Percentiles rank a stretch among this genome's conserved stretches.
These are phyloP conservation scores for Mirounga angustirostris DNA, from an alignment of 2,113 vertebrate species.

Conservation along the genomic window DNA sequence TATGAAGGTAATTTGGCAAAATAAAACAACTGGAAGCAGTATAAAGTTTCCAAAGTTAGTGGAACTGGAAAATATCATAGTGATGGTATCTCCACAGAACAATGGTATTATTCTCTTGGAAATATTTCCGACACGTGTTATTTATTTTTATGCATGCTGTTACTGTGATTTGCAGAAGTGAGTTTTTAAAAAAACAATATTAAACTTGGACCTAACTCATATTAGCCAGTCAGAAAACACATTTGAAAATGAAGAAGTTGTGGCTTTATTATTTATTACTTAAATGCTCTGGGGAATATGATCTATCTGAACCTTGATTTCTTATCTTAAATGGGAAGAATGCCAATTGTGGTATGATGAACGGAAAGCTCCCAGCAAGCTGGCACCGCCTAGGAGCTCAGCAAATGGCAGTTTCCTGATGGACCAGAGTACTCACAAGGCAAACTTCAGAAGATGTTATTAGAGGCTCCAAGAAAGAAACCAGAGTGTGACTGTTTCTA, in stretches of 20 bases:
- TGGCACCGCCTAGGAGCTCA: not conserved
- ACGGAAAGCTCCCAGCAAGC: not conserved
- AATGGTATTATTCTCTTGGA: conserved; percentile 35
- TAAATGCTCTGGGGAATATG: not conserved
- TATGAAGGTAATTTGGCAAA: conserved; percentile 46
- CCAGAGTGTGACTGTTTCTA: not conserved
- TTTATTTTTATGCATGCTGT: conserved; percentile 30
- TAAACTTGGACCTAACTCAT: conserved; percentile 35
- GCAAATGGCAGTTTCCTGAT: not conserved
- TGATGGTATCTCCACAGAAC: conserved; percentile 61
- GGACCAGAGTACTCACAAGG: not conserved
- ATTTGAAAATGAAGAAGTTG: conserved; percentile 30
- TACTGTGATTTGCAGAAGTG: not conserved
- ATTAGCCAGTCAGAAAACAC: conserved; percentile 36
- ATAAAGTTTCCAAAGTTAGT: conserved; percentile 48
- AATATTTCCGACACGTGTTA: conserved; percentile 60
- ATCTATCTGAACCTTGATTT: not conserved
- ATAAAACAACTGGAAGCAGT: conserved; percentile 54
- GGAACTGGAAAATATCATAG: not conserved
- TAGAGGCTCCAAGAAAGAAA: not conserved
- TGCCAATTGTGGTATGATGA: not conserved
- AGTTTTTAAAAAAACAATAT: conserved; percentile 51
- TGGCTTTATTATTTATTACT: conserved; percentile 16
- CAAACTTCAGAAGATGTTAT: not conserved
- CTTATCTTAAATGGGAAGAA: not conserved